Conservation (phyloP, 2,797 vertebrate genomes). For the Clarias fuscus region DNA sequence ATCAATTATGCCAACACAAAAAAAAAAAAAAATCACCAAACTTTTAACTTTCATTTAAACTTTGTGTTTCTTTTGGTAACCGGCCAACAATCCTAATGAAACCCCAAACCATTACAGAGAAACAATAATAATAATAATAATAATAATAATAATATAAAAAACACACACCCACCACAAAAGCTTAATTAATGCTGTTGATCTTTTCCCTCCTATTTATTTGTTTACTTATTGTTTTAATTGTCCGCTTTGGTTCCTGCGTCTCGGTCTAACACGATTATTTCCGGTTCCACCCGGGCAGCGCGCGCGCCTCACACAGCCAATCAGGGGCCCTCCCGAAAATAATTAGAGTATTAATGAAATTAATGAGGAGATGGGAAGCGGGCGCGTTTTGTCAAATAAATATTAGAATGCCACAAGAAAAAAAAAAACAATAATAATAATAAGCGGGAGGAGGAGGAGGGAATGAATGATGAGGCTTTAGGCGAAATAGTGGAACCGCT, state of each 20-base stretch:
- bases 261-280: constrained; percentile 78
- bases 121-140: too few relatives aligned
- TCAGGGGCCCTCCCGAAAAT: constrained; percentile 57
- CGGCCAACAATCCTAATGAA: neutral
- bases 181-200: constrained; percentile 56
- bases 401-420: constrained; percentile 1
- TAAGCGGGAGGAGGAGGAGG: neutral
- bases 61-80: neutral
- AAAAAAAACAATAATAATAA: constrained; percentile 53
- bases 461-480: constrained; percentile 7
- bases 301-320: constrained; percentile 59
- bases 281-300: constrained; percentile 78
- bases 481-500: constrained; percentile 21
- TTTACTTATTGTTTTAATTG: constrained; percentile 76
- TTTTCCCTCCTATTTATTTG: constrained; percentile 68
- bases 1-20: too few relatives aligned
- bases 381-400: neutral
- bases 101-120: neutral
- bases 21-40: neutral
- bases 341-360: constrained; percentile 76
- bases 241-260: constrained; percentile 67
- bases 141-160: constrained; percentile 10
- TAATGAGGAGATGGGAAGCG: constrained; percentile 63
- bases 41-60: neutral
- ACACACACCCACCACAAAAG: constrained; percentile 27